A percentile compares a stretch with the other conserved stretches of the same genome.
These are phyloP conservation scores for Flexamia atlantica DNA, from an alignment of 2,888 invertebrate genomes.

Conservation along the genomic window DNA sequence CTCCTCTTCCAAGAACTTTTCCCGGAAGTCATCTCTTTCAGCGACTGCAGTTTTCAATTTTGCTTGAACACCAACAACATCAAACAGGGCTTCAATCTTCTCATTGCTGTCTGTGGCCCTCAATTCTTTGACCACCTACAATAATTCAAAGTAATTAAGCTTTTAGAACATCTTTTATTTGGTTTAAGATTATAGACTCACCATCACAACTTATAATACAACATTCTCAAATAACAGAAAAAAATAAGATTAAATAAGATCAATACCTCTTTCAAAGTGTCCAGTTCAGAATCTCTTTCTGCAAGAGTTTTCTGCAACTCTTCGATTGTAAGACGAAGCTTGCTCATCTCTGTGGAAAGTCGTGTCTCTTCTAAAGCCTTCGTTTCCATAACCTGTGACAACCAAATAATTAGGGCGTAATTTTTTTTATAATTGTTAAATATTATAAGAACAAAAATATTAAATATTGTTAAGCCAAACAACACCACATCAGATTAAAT, in stretches of 20 bases:
- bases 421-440: too few relatives aligned
- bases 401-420: too few relatives aligned
- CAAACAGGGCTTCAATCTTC: constrained; percentile 75
- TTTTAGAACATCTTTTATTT: too few relatives aligned
- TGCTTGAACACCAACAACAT: constrained; percentile 79
- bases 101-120: constrained; percentile 58
- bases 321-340: constrained; percentile 75
- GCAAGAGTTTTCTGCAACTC: constrained; percentile 73
- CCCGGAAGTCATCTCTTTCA: constrained; percentile 76
- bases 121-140: constrained; percentile 49
- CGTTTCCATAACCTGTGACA: constrained; percentile 72
- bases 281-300: constrained; percentile 73
- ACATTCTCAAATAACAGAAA: too few relatives aligned
- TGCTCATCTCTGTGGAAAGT: constrained; percentile 72
- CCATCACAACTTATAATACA: too few relatives aligned
- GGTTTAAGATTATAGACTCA: too few relatives aligned
- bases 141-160: too few relatives aligned
- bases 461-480: too few relatives aligned
- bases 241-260: too few relatives aligned
- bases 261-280: constrained; percentile 70
- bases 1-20: constrained; percentile 75
- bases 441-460: too few relatives aligned
- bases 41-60: constrained; percentile 78
- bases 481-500: too few relatives aligned
- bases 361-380: constrained; percentile 77